These are phyloP conservation scores for Muscicapa adusta DNA, from an alignment of 2,113 vertebrate genomes.

Conservation along the genomic window DNA sequence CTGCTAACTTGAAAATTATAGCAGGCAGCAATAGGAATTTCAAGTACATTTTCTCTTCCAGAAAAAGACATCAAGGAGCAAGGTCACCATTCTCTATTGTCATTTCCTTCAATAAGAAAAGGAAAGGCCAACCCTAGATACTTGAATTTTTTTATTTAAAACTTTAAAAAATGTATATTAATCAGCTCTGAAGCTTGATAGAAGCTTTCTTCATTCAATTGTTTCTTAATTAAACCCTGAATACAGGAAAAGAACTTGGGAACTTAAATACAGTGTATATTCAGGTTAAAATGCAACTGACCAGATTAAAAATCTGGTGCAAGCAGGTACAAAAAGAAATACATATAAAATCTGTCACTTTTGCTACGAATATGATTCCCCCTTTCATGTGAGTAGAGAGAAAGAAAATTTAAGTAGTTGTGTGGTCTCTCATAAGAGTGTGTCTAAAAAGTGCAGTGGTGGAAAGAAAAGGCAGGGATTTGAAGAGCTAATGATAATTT, in stretches of 20 bases:
- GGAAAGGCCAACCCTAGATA: neutral
- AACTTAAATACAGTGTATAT: neutral
- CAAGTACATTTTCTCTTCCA: neutral
- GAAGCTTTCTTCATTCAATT: neutral
- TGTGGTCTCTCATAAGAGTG: neutral
- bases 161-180: neutral
- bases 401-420: neutral
- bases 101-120: conserved; percentile 12
- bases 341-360: neutral
- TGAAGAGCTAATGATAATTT: neutral
- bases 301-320: neutral
- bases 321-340: neutral
- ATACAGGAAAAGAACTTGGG: neutral
- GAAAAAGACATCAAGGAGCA: neutral
- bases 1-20: neutral
- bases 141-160: neutral
- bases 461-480: neutral
- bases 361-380: neutral
- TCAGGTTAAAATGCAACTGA: neutral
- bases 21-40: neutral
- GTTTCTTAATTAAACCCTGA: neutral
- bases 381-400: neutral
- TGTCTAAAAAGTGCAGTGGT: neutral
- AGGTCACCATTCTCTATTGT: neutral
- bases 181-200: neutral